phyloP scores from a whole-genome alignment of 2,888 invertebrate genomes.

The Trileptium ribeirensis region DNA sequence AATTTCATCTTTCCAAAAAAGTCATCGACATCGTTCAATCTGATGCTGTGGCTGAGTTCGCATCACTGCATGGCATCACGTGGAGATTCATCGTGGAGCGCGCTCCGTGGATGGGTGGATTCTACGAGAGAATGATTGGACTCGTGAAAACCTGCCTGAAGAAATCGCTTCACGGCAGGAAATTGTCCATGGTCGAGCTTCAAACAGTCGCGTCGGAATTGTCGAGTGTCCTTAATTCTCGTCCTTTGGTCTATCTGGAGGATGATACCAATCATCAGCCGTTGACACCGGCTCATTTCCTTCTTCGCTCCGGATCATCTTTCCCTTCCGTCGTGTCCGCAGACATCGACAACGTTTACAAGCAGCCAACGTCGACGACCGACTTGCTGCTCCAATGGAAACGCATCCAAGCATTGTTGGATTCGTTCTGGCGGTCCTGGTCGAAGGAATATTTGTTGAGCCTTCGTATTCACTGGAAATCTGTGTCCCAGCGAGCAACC shows the following conservation, averaged over 20 bases:
- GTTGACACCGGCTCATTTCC: neutral
- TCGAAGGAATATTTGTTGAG: neutral
- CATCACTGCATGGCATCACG: neutral
- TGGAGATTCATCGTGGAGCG: neutral
- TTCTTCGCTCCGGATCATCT: neutral
- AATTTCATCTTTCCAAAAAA: neutral
- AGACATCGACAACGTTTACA: no score
- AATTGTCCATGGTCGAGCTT: neutral
- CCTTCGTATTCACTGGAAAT: slow-evolving; percentile 21
- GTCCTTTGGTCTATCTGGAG: neutral
- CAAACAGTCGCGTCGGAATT: neutral
- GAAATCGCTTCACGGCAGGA: neutral
- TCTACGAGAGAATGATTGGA: neutral
- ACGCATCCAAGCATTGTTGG: neutral
- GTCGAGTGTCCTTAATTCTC: neutral
- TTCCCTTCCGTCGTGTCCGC: no score
- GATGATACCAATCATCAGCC: no score
- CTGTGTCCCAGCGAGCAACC: neutral
- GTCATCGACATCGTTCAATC: neutral
- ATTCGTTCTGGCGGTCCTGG: slow-evolving; percentile 5
- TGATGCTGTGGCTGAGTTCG: neutral
- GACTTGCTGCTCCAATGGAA: neutral
- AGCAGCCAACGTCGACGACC: neutral
- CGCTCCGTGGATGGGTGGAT: neutral
- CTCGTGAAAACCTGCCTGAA: neutral